Conservation (phyloP, 2,888 invertebrate genomes). For the Brachyopa scutellaris region DNA sequence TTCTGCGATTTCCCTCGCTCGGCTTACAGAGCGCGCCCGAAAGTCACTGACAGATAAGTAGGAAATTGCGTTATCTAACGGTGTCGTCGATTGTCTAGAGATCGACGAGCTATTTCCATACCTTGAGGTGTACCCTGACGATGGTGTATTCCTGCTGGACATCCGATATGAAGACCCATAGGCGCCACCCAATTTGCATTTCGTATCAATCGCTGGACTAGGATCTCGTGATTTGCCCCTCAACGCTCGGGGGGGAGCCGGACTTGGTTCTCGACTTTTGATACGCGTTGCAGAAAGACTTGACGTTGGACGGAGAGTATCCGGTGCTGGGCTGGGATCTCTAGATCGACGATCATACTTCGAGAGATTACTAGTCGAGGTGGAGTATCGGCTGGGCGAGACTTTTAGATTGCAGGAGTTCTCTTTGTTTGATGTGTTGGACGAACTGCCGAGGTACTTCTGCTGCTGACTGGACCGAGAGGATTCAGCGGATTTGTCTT, state of each 20-base stretch:
- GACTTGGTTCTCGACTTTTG: slow-evolving; percentile 84
- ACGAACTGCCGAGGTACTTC: slow-evolving; percentile 31
- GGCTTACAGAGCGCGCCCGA: slow-evolving; percentile 78
- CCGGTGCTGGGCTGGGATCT: slow-evolving; percentile 80
- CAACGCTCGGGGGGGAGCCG: slow-evolving; percentile 79
- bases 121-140: slow-evolving; percentile 72
- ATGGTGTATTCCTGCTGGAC: slow-evolving; percentile 71
- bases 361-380: slow-evolving; percentile 74
- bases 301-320: slow-evolving; percentile 77
- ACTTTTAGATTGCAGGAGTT: slow-evolving; percentile 40
- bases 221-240: slow-evolving; percentile 82
- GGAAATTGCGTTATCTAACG: slow-evolving; percentile 78
- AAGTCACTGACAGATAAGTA: slow-evolving; percentile 81
- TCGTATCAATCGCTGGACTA: slow-evolving; percentile 82
- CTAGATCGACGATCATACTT: slow-evolving; percentile 78
- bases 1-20: slow-evolving; percentile 79
- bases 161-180: slow-evolving; percentile 75
- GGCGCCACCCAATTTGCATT: slow-evolving; percentile 74
- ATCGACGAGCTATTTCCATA: slow-evolving; percentile 70
- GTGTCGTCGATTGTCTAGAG: slow-evolving; percentile 19
- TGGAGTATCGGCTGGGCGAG: slow-evolving; percentile 59
- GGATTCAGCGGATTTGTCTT: slow-evolving; percentile 74
- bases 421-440: slow-evolving; percentile 42
- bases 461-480: slow-evolving; percentile 67
- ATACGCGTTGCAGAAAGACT: slow-evolving; percentile 73